Evolutionary conservation across 2,888 invertebrate genomes (phyloP), one percentile per base, ranked within the genome.

Genomic region (Microdon myrmicae): DNA sequence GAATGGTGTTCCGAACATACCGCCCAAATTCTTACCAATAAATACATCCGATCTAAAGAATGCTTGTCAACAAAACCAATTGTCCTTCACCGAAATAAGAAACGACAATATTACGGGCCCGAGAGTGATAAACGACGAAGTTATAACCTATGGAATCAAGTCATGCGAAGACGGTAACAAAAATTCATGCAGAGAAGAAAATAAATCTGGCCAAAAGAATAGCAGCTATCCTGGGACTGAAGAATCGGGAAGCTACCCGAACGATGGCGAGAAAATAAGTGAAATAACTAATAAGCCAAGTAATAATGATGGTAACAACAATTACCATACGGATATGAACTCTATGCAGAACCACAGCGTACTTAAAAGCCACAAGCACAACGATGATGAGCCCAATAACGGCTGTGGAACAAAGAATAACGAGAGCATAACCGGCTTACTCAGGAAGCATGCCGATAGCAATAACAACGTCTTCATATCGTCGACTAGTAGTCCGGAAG

Each of bases 251-350:
- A 68, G 70, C 7, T 70, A 71, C 25, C 71, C 74, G 44, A 70
- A 71, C 34, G 64, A 68, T 32, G 69, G 69, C 12, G 64, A 68
- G 37, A 69, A 68, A 34, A 69, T 68, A 12, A 55, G 26, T 8
- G 32, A 29, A 2, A 35, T 22, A 2, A 17, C 3, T n/a, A 48
- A 32, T 9, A 54, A 14, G 22, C 29, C 23, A 22, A 44, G 44
- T 23, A 32, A 17, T 3, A 60, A 41, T 16, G 22, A 49, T 12
- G 72, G 72, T 49, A 74, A 72, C 67, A 73, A 73, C 37, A 68
- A 64, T 20, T 71, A 71, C 19, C 70, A 71, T 7, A 71, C 72
- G 26, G 72, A 74, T 54, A 75, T 72, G 68, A 74, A 74, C 67
- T 72, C 71, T 58, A 74, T 70, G 64, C 71, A 67, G 68, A 68